Evolutionary conservation across 2,888 invertebrate genomes (phyloP).

Genomic region (Allygus modestus): DNA sequence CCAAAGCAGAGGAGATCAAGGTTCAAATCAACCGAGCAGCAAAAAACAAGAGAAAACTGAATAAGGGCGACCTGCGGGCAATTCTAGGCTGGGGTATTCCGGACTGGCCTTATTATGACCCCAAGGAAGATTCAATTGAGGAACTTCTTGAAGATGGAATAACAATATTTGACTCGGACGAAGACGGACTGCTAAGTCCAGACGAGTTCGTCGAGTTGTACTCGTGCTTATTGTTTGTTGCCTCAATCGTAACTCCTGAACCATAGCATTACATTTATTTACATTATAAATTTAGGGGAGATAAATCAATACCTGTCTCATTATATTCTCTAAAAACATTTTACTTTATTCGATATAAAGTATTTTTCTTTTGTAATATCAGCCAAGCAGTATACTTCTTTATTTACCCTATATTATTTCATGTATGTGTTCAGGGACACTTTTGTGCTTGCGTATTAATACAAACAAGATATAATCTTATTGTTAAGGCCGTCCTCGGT

Average conservation of each 20-base stretch:
- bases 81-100: background rate
- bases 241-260: background rate
- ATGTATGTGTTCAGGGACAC: too few species aligned
- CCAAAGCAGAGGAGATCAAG: background rate
- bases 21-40: background rate
- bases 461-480: too few species aligned
- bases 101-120: background rate
- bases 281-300: too few species aligned
- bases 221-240: background rate
- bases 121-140: background rate
- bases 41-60: background rate
- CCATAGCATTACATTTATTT: too few species aligned
- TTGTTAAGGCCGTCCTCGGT: too few species aligned
- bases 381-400: too few species aligned
- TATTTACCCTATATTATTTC: too few species aligned
- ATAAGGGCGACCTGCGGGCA: background rate
- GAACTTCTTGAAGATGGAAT: background rate
- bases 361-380: too few species aligned
- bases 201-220: background rate
- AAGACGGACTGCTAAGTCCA: background rate
- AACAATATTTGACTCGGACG: background rate
- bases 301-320: too few species aligned
- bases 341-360: too few species aligned
- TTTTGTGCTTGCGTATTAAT: too few species aligned
- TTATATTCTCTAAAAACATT: too few species aligned